Evolutionary conservation across 1,140 invertebrate genomes (phyloP).

Genomic region (Calycopis cecrops): DNA sequence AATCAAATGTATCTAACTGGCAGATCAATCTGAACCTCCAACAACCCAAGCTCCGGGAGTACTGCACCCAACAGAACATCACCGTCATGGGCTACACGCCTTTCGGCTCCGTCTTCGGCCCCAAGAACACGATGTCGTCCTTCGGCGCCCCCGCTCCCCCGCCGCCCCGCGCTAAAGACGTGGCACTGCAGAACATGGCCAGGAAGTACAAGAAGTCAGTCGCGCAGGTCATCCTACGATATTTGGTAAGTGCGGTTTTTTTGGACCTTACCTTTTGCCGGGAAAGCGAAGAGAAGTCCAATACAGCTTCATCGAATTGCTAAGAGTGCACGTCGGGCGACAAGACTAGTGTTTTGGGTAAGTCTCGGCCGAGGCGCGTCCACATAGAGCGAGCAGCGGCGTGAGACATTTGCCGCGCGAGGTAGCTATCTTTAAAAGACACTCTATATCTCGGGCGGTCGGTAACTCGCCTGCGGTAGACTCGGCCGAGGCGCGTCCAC

Average conservation of each 20-base stretch:
- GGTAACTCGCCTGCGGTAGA: too few species aligned
- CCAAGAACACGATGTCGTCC: constrained; percentile 34
- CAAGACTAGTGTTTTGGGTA: too few species aligned
- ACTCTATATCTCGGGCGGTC: too few species aligned
- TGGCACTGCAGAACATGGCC: constrained; percentile 78
- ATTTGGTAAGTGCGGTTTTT: constrained; percentile 78
- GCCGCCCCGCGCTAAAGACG: constrained; percentile 77
- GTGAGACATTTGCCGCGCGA: too few species aligned
- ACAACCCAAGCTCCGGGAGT: constrained; percentile 81
- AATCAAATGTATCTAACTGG: background rate
- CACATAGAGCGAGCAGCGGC: too few species aligned
- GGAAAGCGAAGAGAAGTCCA: too few species aligned
- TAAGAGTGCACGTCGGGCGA: too few species aligned
- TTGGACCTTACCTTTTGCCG: too few species aligned
- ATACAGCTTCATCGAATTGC: background rate
- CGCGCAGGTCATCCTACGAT: constrained; percentile 80
- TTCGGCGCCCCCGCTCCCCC: constrained; percentile 76
- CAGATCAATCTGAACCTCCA: constrained; percentile 81
- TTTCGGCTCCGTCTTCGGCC: constrained; percentile 76
- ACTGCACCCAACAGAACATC: constrained; percentile 82
- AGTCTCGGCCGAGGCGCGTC: too few species aligned
- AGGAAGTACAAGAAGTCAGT: constrained; percentile 82
- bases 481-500: too few species aligned
- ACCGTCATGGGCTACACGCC: constrained; percentile 87
- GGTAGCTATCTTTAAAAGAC: too few species aligned